These are phyloP conservation scores for Megaceryle alcyon DNA, from an alignment of 2,797 vertebrate species.

Conservation along the genomic window DNA sequence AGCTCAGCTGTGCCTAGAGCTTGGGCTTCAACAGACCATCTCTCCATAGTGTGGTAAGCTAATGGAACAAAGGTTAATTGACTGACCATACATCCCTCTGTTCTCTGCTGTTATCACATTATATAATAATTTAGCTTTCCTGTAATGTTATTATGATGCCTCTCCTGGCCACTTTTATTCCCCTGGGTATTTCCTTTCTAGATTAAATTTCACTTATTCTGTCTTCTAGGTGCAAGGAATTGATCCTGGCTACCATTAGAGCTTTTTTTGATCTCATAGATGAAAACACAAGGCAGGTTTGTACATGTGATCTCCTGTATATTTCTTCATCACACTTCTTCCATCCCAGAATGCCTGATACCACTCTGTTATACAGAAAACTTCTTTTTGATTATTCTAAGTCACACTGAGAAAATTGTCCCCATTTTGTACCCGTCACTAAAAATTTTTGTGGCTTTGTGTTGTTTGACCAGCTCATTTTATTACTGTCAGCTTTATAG, in stretches of 20 bases:
- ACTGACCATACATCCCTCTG: neutral
- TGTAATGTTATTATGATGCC: neutral
- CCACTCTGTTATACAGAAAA: neutral
- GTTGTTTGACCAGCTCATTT: neutral
- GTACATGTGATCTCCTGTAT: slow-evolving; percentile 19
- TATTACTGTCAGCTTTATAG: neutral
- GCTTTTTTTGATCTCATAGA: slow-evolving; percentile 95
- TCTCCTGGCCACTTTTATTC: neutral
- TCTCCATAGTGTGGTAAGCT: slow-evolving; percentile 96
- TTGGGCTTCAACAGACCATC: slow-evolving; percentile 97
- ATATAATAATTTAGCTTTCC: neutral
- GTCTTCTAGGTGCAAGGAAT: slow-evolving; percentile 92
- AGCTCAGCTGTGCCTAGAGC: slow-evolving; percentile 92
- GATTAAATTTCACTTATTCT: neutral
- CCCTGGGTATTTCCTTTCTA: neutral
- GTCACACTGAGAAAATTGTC: neutral
- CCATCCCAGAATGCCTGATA: neutral
- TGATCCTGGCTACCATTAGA: slow-evolving; percentile 91
- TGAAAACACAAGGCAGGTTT: slow-evolving; percentile 91
- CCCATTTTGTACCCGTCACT: neutral
- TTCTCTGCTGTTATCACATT: neutral
- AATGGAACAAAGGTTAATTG: neutral
- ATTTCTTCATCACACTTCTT: neutral
- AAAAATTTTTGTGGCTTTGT: neutral
- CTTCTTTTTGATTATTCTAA: neutral